Evolutionary conservation across 2,113 vertebrate species (phyloP).

Genomic region (Collichthys lucidus): DNA sequence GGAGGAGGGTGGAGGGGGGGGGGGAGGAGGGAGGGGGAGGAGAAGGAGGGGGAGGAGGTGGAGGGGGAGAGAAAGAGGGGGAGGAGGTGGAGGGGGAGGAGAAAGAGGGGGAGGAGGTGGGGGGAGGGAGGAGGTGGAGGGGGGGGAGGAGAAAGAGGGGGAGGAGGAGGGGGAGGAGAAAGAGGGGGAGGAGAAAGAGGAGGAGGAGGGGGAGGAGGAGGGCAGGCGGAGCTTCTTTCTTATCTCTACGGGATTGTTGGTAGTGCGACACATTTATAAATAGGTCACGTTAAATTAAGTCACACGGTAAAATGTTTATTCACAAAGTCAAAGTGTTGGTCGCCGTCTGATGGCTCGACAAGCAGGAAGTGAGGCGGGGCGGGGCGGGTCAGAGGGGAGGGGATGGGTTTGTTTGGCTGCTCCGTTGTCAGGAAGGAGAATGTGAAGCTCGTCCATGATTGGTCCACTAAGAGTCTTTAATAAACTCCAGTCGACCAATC

Average conservation of each 20-base stretch:
- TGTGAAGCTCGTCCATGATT: background rate
- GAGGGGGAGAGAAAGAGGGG: too few relatives aligned
- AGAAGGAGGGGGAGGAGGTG: background rate
- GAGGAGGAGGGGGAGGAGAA: background rate
- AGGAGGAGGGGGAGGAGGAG: background rate
- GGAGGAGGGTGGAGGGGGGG: too few relatives aligned
- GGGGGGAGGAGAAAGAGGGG: background rate
- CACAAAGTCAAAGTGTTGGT: slow-evolving; percentile 39
- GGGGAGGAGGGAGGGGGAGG: too few relatives aligned
- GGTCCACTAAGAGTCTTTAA: background rate
- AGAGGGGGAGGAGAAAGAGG: too few relatives aligned
- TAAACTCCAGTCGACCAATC: too few relatives aligned
- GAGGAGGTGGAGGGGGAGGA: background rate
- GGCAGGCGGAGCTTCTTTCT: background rate
- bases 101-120: background rate
- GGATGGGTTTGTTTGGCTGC: slow-evolving; percentile 5
- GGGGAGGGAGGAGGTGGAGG: background rate
- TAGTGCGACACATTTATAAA: slow-evolving; percentile 59
- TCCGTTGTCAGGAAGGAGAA: background rate
- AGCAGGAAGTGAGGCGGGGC: background rate
- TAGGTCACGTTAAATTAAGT: slow-evolving; percentile 62
- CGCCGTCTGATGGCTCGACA: background rate
- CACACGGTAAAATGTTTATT: slow-evolving; percentile 62
- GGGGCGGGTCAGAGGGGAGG: background rate
- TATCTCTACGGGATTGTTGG: background rate